These are phyloP conservation scores for Panagrolaimus sp. DNA, from an alignment of 1,140 invertebrate genomes.

Conservation along the genomic window DNA sequence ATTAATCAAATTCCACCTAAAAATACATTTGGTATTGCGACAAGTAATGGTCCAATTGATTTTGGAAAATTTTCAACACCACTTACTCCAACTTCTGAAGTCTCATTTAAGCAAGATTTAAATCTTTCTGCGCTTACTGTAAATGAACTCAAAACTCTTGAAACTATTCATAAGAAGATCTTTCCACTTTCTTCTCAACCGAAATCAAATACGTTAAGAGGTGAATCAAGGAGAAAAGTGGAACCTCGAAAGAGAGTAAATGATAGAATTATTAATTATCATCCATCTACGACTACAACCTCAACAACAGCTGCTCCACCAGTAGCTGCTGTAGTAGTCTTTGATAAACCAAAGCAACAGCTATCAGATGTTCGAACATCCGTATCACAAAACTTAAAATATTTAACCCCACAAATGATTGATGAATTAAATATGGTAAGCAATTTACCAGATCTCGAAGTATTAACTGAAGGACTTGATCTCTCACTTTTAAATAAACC, in stretches of 20 bases:
- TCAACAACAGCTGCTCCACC: not conserved
- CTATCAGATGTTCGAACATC: constrained; percentile 3
- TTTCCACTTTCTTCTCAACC: not conserved
- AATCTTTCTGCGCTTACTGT: constrained; percentile 18
- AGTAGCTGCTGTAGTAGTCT: not conserved
- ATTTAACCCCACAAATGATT: constrained; percentile 35
- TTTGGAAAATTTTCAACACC: not conserved
- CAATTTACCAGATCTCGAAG: constrained; percentile 48
- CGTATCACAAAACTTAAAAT: constrained; percentile 19
- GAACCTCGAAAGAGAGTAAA: not conserved
- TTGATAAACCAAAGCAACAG: not conserved
- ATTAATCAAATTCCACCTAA: not conserved
- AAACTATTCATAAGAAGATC: constrained; percentile 23
- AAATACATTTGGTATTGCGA: not conserved
- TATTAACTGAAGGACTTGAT: constrained; percentile 47
- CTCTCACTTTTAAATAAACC: constrained; percentile 45
- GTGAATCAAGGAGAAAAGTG: not conserved
- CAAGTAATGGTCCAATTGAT: not conserved
- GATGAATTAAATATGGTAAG: constrained; percentile 35
- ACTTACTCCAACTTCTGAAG: not conserved
- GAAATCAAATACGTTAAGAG: not conserved
- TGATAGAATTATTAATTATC: constrained; percentile 11
- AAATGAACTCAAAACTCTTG: constrained; percentile 19
- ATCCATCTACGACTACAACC: not conserved
- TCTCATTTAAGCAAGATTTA: not conserved